Evolutionary conservation across 1,140 invertebrate species (phyloP).

Genomic region (Drosophila sproati): DNA sequence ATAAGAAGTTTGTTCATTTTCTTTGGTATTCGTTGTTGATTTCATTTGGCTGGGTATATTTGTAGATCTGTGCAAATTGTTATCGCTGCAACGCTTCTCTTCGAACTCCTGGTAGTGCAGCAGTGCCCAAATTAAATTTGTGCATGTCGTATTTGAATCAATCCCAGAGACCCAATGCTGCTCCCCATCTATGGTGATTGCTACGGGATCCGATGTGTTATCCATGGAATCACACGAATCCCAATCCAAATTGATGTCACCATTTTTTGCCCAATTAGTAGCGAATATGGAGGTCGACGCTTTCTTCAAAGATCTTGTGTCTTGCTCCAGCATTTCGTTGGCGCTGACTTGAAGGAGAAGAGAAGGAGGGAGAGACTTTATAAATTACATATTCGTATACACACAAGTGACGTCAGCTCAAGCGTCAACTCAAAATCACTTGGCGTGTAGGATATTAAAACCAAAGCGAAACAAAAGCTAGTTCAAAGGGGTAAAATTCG

Average conservation of each 20-base stretch:
- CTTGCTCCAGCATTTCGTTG: conserved; percentile 36
- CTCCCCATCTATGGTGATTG: conserved; percentile 90
- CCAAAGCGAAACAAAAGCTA: background rate
- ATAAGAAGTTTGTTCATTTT: conserved; percentile 25
- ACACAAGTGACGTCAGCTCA: background rate
- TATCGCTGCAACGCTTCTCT: background rate
- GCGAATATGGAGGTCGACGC: conserved; percentile 9
- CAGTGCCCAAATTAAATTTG: conserved; percentile 90
- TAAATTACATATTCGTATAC: background rate
- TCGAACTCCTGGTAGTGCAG: conserved; percentile 68
- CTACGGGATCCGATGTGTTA: conserved; percentile 87
- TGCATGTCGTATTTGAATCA: conserved; percentile 90
- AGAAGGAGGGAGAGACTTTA: background rate
- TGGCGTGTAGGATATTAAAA: background rate
- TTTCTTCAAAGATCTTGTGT: conserved; percentile 18
- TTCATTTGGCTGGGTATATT: conserved; percentile 23
- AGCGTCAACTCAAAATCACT: conserved; percentile 2
- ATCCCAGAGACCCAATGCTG: conserved; percentile 92
- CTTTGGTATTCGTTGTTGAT: conserved; percentile 56
- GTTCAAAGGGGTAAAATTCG: conserved; percentile 28
- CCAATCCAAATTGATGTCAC: conserved; percentile 60
- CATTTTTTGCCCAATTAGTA: conserved; percentile 10
- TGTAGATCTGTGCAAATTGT: conserved; percentile 4
- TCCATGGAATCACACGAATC: conserved; percentile 84
- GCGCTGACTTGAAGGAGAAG: conserved; percentile 5